Evolutionary conservation across 2,797 vertebrate genomes (phyloP).

Genomic region (Clamator glandarius): DNA sequence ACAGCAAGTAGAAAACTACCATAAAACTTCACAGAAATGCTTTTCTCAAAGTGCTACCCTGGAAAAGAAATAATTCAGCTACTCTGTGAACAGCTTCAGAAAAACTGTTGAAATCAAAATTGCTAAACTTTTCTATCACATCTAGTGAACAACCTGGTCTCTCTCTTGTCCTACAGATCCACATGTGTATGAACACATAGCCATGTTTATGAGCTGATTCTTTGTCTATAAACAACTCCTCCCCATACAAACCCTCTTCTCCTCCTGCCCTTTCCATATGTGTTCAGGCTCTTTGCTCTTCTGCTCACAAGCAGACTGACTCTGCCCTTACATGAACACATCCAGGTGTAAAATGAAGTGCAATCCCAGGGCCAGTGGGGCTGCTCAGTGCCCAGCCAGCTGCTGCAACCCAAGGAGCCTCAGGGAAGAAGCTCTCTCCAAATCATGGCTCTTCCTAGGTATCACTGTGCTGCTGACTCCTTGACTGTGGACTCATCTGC

Average conservation of each 20-base stretch:
- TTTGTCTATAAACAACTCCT: neutral
- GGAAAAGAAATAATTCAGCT: constrained; percentile 1
- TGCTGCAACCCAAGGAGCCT: neutral
- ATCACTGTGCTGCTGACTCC: neutral
- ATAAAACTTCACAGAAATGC: constrained; percentile 8
- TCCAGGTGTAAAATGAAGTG: neutral
- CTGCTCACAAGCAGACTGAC: neutral
- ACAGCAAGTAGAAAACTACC: constrained; percentile 19
- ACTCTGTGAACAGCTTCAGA: neutral
- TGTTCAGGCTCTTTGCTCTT: neutral
- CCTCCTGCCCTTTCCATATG: neutral
- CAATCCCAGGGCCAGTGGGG: neutral
- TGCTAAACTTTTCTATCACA: neutral
- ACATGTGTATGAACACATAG: neutral
- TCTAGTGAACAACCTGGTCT: neutral
- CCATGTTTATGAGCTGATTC: neutral
- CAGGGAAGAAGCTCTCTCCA: neutral
- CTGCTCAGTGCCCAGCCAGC: neutral
- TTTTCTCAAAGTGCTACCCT: neutral
- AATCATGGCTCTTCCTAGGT: neutral
- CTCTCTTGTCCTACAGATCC: neutral
- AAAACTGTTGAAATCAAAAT: neutral
- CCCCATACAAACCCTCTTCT: neutral
- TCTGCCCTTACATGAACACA: neutral
- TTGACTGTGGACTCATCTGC: neutral